These are phyloP conservation scores for Harpagoxenus sublaevis DNA, from an alignment of 2,888 invertebrate genomes.

Conservation along the genomic window DNA sequence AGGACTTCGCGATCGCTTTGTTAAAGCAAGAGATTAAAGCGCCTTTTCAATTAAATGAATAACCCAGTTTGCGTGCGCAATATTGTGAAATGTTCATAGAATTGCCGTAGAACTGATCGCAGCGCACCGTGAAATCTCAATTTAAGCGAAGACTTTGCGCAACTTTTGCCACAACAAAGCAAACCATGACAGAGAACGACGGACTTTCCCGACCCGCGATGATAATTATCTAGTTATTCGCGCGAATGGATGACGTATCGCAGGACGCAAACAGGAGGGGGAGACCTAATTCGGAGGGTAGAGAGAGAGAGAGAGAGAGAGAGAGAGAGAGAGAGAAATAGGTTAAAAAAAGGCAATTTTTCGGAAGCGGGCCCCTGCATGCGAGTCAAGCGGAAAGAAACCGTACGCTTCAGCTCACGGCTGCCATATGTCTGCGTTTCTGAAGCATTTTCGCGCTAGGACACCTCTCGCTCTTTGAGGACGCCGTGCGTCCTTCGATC, in stretches of 20 bases:
- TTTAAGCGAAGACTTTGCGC: slow-evolving; percentile 26
- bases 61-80: slow-evolving; percentile 13
- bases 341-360: slow-evolving; percentile 66
- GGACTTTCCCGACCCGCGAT: slow-evolving; percentile 18
- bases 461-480: slow-evolving; percentile 57
- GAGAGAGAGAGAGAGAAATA: slow-evolving; percentile 23
- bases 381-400: slow-evolving; percentile 68
- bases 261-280: slow-evolving; percentile 19
- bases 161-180: slow-evolving; percentile 26
- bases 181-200: slow-evolving; percentile 15
- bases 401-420: slow-evolving; percentile 60
- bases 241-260: slow-evolving; percentile 59
- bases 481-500: slow-evolving; percentile 21
- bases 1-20: not conserved
- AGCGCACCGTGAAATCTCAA: slow-evolving; percentile 13
- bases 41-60: not conserved
- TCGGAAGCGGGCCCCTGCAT: slow-evolving; percentile 65
- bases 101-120: slow-evolving; percentile 3
- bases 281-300: not conserved
- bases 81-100: slow-evolving; percentile 1
- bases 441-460: slow-evolving; percentile 71
- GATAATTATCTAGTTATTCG: slow-evolving; percentile 72
- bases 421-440: slow-evolving; percentile 76
- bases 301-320: slow-evolving; percentile 18
- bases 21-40: not conserved